phyloP scores from a whole-genome alignment of 2,113 vertebrate genomes.

The Propithecus coquereli region DNA sequence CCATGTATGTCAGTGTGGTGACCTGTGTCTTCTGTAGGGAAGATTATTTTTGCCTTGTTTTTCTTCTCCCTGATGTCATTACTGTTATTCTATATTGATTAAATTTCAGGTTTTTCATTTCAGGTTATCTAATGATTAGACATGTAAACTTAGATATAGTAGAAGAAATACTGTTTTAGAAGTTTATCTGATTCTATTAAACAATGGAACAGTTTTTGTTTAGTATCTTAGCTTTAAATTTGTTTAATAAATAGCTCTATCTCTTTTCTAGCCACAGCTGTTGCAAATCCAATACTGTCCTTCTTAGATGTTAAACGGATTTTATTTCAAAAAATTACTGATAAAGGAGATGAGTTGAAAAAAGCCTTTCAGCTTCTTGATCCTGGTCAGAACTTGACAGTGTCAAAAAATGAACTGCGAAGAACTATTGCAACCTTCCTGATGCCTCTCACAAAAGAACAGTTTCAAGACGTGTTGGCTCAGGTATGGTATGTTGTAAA shows the following conservation, averaged over 20 bases:
- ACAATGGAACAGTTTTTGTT: not conserved
- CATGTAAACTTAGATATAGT: rapidly evolving
- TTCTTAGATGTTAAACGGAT: slow-evolving; percentile 67
- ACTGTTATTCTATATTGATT: not conserved
- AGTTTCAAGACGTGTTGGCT: slow-evolving; percentile 74
- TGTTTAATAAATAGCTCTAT: slow-evolving; percentile 29
- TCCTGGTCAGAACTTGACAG: slow-evolving; percentile 40
- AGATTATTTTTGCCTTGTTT: not conserved
- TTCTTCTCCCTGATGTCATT: not conserved
- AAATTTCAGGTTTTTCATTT: not conserved
- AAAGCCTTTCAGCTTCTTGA: slow-evolving; percentile 76
- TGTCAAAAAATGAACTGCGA: slow-evolving; percentile 75
- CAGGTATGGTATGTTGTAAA: slow-evolving; percentile 38
- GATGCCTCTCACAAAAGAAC: slow-evolving; percentile 63
- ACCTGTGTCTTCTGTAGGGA: not conserved
- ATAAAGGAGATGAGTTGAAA: slow-evolving; percentile 71
- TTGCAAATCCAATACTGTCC: slow-evolving; percentile 67
- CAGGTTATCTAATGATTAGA: too few species aligned
- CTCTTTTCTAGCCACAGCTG: slow-evolving; percentile 58
- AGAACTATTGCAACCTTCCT: slow-evolving; percentile 69
- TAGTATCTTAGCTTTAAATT: not conserved
- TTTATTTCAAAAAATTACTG: slow-evolving; percentile 69
- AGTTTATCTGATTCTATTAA: not conserved
- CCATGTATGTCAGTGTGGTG: not conserved
- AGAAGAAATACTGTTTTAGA: not conserved